Conservation (phyloP, 2,797 vertebrate genomes). For the Liasis olivaceus region DNA sequence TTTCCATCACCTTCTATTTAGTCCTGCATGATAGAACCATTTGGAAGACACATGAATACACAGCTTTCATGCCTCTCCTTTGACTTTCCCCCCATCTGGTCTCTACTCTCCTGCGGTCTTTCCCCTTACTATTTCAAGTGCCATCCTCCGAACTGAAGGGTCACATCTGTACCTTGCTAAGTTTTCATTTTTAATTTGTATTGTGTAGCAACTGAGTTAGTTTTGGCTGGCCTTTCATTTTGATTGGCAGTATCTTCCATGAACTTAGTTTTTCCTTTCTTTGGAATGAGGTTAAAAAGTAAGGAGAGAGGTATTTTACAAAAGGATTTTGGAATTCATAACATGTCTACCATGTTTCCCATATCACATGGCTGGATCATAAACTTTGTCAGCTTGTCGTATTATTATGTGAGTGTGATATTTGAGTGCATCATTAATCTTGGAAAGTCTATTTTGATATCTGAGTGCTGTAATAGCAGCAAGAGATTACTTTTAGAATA, state of each 20-base stretch:
- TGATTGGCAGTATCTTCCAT: neutral
- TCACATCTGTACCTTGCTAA: conserved; percentile 28
- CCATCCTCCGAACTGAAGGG: neutral
- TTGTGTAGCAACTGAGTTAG: neutral
- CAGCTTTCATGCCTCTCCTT: neutral
- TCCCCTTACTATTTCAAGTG: neutral
- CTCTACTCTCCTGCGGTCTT: conserved; percentile 5
- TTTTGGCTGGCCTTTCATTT: neutral
- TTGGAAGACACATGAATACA: neutral
- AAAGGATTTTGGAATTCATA: neutral
- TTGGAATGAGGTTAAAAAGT: neutral
- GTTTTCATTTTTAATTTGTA: conserved; percentile 30
- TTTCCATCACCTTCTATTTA: neutral
- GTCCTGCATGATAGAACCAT: neutral
- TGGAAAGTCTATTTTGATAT: neutral
- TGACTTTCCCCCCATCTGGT: conserved; percentile 18
- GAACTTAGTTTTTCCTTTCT: neutral
- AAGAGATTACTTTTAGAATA: neutral
- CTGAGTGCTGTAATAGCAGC: neutral
- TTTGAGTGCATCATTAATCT: neutral
- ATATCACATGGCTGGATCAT: neutral
- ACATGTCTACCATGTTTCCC: neutral
- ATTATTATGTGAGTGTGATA: neutral
- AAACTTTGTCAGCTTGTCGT: neutral
- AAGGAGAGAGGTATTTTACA: neutral